Evolutionary conservation across 2,888 invertebrate species (phyloP), one percentile per base, ranked within the genome.

Genomic region (Torymus texanus): DNA sequence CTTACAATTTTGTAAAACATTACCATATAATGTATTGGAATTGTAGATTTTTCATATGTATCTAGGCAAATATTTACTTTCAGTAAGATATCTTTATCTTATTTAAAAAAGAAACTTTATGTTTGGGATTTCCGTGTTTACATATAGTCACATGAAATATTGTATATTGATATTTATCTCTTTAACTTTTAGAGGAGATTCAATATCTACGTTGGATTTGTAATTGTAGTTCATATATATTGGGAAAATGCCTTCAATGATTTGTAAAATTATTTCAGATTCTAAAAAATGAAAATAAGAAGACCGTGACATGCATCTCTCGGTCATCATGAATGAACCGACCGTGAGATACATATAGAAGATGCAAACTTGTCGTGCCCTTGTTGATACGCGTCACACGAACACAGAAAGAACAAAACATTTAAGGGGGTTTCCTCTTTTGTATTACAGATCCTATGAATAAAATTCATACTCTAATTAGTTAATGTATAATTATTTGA

Each of bases 281-380:
- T 18, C 59, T 10, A 18, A 24, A 18, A 3, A 12, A 2, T 14
- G 62, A 62, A 62, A 62, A 24, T 24, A 29, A 62, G 18, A 21
- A 71, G 71, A 21, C 61, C 71, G 1, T 71, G 72, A 72, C 62
- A 72, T 62, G 53, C 53, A 72, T 72, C 53, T 53, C 3, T 21
- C n/a, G 51, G 62, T 72, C 24, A 62, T 72, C 12, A 41, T 41
- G 41, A 72, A 72, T 62, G 53, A 53, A 53, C 53, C 16, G 53
- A 50, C 62, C 62, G 53, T 62, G 53, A 72, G 53, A 12, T 16
- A 24, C 16, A 12, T 4, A 62, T 4, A 62, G 41, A 41, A 10
- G 62, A 62, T 72, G 53, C 11, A 72, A 62, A 62, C 5, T 12
- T 62, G 50, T 29, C n/a, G 51, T 62, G 72, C 18, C 62, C 72